phyloP scores from a whole-genome alignment of 2,113 vertebrate species.

The Lontra canadensis region DNA sequence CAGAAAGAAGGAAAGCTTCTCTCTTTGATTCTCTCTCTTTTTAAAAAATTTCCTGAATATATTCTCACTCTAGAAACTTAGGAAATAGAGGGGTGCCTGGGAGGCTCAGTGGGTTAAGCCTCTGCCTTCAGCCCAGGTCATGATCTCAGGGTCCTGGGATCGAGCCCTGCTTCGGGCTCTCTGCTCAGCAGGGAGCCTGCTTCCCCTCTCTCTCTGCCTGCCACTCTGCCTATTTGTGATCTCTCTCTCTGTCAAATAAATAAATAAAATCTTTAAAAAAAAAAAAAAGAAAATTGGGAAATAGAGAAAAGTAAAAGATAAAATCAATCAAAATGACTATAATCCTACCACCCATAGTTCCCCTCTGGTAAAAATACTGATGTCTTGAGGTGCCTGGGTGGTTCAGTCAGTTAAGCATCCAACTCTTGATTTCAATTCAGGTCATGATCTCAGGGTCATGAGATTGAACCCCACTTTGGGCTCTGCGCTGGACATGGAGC shows the following conservation, averaged over 20 bases:
- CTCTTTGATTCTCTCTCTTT: not conserved
- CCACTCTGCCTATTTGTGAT: too few relatives aligned
- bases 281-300: not conserved
- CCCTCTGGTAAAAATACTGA: too few relatives aligned
- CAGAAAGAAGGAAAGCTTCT: conserved; percentile 34
- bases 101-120: too few relatives aligned
- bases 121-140: too few relatives aligned
- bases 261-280: too few relatives aligned
- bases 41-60: not conserved
- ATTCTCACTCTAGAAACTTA: conserved; percentile 10
- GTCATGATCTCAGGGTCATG: not conserved
- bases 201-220: too few relatives aligned
- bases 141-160: too few relatives aligned
- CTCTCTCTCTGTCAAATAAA: too few relatives aligned
- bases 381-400: too few relatives aligned
- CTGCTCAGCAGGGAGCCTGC: too few relatives aligned
- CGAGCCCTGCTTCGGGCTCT: too few relatives aligned
- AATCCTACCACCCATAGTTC: too few relatives aligned
- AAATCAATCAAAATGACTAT: not conserved
- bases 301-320: not conserved
- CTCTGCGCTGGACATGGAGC: not conserved
- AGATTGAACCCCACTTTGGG: not conserved
- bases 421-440: not conserved
- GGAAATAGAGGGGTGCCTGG: not conserved
- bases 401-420: not conserved